A percentile compares a stretch with the other conserved stretches of the same genome.
These are phyloP conservation scores for Schizothorax lantsangensis DNA, from an alignment of 2,797 vertebrate species.

Conservation along the genomic window DNA sequence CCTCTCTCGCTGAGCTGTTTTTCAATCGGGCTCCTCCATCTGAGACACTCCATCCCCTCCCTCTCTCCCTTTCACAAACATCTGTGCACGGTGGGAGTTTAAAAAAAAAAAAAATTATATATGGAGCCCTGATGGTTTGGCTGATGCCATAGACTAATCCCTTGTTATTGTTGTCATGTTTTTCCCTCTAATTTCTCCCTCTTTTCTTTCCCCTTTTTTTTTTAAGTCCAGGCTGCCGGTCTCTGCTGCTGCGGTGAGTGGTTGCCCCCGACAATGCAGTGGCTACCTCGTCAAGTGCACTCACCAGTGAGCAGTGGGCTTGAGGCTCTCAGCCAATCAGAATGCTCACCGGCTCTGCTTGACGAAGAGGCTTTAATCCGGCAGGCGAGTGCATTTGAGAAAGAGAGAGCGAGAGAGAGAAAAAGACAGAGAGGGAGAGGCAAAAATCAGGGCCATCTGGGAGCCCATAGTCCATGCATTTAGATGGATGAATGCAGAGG, in stretches of 20 bases:
- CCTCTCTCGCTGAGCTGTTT: slow-evolving; percentile 22
- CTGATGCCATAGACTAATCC: slow-evolving; percentile 70
- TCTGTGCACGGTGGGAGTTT: slow-evolving; percentile 58
- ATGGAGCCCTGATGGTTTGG: slow-evolving; percentile 58
- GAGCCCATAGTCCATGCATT: slow-evolving; percentile 71
- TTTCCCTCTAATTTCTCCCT: slow-evolving; percentile 46
- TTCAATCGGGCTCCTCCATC: slow-evolving; percentile 54
- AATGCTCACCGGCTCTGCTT: slow-evolving; percentile 59
- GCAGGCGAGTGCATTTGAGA: slow-evolving; percentile 54
- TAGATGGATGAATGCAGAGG: slow-evolving; percentile 61
- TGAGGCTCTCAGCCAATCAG: slow-evolving; percentile 71
- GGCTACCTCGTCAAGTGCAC: slow-evolving; percentile 67
- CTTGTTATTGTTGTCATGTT: slow-evolving; percentile 65
- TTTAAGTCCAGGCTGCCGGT: slow-evolving; percentile 55
- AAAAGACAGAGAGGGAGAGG: slow-evolving; percentile 15
- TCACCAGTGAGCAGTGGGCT: slow-evolving; percentile 71
- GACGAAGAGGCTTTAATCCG: slow-evolving; percentile 79
- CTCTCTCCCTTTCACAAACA: slow-evolving; percentile 50
- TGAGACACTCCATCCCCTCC: slow-evolving; percentile 51
- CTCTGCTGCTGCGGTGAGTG: slow-evolving; percentile 65
- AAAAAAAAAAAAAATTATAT: slow-evolving; percentile 31
- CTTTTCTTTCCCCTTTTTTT: slow-evolving; percentile 54
- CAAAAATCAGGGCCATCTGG: slow-evolving; percentile 75
- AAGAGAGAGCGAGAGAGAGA: slow-evolving; percentile 68
- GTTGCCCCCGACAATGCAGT: slow-evolving; percentile 70